Percentiles rank a stretch among this genome's conserved stretches.
Conservation (phyloP, 2,888 invertebrate species). For the Laothoe populi region DNA sequence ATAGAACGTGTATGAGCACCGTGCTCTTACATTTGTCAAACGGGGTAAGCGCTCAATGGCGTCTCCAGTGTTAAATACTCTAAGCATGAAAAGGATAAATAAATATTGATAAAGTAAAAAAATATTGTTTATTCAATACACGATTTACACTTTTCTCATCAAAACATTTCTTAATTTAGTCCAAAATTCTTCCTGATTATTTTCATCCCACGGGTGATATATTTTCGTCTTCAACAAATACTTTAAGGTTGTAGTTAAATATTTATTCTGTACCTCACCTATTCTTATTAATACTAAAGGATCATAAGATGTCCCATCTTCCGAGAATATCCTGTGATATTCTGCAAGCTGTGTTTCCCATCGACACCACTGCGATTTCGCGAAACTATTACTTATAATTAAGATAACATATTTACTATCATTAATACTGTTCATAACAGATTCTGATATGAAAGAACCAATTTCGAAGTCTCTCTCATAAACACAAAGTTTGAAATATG, state of each 20-base stretch:
- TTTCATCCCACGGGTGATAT: constrained; percentile 86
- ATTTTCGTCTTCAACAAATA: constrained; percentile 87
- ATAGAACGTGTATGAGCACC: too few relatives aligned
- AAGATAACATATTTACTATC: constrained; percentile 87
- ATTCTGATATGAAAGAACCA: constrained; percentile 87
- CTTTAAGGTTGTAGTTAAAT: constrained; percentile 85
- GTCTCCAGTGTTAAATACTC: neutral
- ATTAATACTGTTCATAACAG: constrained; percentile 86
- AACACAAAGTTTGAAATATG: constrained; percentile 87
- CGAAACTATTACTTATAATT: constrained; percentile 88
- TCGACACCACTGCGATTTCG: constrained; percentile 89
- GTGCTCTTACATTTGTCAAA: too few relatives aligned
- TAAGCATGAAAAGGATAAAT: neutral
- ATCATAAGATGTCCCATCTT: constrained; percentile 83
- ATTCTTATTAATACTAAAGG: constrained; percentile 86
- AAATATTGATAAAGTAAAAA: neutral
- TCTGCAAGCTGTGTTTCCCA: constrained; percentile 89
- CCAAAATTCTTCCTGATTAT: constrained; percentile 72
- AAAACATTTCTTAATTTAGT: constrained; percentile 68
- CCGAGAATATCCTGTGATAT: constrained; percentile 86
- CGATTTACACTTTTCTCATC: constrained; percentile 42
- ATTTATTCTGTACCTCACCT: constrained; percentile 82
- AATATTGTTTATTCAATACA: constrained; percentile 29
- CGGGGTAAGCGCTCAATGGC: too few relatives aligned
- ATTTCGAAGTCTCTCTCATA: constrained; percentile 89